These are phyloP conservation scores for Trachelus troglodyta DNA, from an alignment of 2,888 invertebrate species.

Conservation along the genomic window DNA sequence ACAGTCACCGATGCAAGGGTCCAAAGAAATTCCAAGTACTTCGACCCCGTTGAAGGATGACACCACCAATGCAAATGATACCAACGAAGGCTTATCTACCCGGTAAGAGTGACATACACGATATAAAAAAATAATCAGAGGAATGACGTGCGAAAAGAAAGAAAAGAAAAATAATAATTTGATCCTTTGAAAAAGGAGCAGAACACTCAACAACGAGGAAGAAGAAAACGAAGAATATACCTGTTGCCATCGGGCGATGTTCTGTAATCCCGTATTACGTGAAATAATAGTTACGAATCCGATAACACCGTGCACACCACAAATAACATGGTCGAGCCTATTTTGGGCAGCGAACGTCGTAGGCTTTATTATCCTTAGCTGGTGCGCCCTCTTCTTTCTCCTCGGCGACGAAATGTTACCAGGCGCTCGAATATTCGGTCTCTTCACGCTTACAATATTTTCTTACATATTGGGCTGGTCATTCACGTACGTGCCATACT, in stretches of 20 bases:
- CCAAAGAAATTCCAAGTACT: too few relatives aligned
- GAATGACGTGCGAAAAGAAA: too few relatives aligned
- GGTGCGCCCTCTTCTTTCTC: slow-evolving; percentile 45
- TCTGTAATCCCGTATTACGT: slow-evolving; percentile 44
- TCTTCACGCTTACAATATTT: slow-evolving; percentile 44
- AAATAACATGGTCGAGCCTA: slow-evolving; percentile 45
- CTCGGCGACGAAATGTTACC: slow-evolving; percentile 50
- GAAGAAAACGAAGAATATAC: slow-evolving; percentile 34
- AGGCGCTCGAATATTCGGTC: slow-evolving; percentile 44
- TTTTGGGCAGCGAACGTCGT: slow-evolving; percentile 42
- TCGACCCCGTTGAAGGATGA: too few relatives aligned
- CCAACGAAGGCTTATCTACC: too few relatives aligned
- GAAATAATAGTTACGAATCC: slow-evolving; percentile 42
- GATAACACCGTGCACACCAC: slow-evolving; percentile 26
- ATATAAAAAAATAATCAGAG: too few relatives aligned
- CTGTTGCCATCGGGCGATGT: slow-evolving; percentile 49
- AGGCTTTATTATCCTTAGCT: slow-evolving; percentile 33
- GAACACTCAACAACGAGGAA: too few relatives aligned
- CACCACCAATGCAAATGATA: too few relatives aligned
- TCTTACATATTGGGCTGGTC: slow-evolving; percentile 53
- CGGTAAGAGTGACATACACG: too few relatives aligned
- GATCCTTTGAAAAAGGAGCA: too few relatives aligned
- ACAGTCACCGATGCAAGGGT: too few relatives aligned
- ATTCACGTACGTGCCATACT: slow-evolving; percentile 48
- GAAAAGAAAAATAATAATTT: too few relatives aligned